A percentile compares a stretch with the other conserved stretches of the same genome.
Conservation (phyloP, 1,140 invertebrate species). For the Psilanteris sp. region DNA sequence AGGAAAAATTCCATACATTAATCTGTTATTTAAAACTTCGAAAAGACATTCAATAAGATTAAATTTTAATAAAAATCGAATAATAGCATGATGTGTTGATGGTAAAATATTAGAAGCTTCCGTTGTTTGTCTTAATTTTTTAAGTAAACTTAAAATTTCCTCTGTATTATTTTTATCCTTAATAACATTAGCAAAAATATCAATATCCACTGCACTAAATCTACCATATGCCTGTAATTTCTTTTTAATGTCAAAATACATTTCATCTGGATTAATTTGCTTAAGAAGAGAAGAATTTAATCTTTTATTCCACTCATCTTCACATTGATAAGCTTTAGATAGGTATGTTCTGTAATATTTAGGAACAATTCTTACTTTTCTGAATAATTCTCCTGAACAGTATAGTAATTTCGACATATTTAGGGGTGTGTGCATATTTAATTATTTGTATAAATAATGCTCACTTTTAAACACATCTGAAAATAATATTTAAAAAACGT, state of each 20-base stretch:
- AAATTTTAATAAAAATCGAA: conserved; percentile 84
- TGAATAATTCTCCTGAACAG: too few species aligned
- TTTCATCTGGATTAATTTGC: conserved; percentile 83
- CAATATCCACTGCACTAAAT: conserved; percentile 86
- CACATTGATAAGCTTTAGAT: conserved; percentile 84
- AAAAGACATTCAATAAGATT: conserved; percentile 83
- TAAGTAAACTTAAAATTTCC: conserved; percentile 85
- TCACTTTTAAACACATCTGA: too few species aligned
- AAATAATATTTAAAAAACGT: too few species aligned
- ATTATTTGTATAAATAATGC: too few species aligned
- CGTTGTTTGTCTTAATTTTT: conserved; percentile 85
- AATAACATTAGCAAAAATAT: conserved; percentile 86
- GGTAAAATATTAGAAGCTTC: conserved; percentile 85
- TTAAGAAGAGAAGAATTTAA: conserved; percentile 82
- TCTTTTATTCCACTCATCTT: conserved; percentile 83
- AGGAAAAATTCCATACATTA: conserved; percentile 94
- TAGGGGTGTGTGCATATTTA: too few species aligned
- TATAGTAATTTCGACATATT: too few species aligned
- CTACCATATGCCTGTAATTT: conserved; percentile 80
- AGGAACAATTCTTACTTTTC: conserved; percentile 21
- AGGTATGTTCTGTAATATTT: conserved; percentile 78
- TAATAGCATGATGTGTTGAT: conserved; percentile 90
- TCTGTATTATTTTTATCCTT: conserved; percentile 79
- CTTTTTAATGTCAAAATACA: conserved; percentile 84
- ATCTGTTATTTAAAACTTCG: conserved; percentile 87